These are phyloP conservation scores for Choloepus didactylus DNA, from an alignment of 2,797 vertebrate genomes.

Conservation along the genomic window DNA sequence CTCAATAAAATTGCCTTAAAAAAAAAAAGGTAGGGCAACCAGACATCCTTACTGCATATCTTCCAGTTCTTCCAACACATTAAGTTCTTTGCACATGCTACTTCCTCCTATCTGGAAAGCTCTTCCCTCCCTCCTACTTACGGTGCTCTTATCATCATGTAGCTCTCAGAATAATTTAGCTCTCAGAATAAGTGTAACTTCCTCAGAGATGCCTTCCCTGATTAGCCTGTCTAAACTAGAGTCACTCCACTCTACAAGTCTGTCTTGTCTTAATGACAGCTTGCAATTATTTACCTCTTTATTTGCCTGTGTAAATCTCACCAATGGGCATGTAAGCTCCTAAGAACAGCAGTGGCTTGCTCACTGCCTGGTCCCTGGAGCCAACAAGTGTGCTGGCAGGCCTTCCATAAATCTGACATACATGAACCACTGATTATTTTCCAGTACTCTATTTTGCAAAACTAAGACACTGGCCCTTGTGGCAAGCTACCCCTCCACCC, in stretches of 20 bases:
- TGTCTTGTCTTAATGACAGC: background rate
- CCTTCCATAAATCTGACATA: conserved; percentile 6
- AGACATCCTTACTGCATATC: background rate
- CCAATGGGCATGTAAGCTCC: background rate
- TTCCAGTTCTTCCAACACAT: background rate
- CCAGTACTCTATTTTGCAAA: background rate
- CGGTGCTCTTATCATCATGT: background rate
- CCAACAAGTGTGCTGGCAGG: background rate
- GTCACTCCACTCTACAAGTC: background rate
- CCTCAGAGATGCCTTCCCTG: background rate
- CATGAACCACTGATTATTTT: background rate
- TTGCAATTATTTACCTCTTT: background rate
- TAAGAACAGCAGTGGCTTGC: background rate
- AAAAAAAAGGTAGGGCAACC: too few species aligned
- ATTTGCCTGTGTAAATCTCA: background rate
- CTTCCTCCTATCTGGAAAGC: background rate
- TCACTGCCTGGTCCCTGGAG: background rate
- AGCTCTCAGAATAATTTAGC: background rate
- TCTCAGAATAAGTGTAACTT: background rate
- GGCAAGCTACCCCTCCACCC: conserved; percentile 11
- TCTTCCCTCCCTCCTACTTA: background rate
- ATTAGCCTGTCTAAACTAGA: background rate
- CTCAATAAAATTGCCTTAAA: too few species aligned
- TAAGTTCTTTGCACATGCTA: background rate
- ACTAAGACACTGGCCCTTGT: background rate